Evolutionary conservation across 2,113 vertebrate genomes (phyloP).

Genomic region (Trachemys scripta): DNA sequence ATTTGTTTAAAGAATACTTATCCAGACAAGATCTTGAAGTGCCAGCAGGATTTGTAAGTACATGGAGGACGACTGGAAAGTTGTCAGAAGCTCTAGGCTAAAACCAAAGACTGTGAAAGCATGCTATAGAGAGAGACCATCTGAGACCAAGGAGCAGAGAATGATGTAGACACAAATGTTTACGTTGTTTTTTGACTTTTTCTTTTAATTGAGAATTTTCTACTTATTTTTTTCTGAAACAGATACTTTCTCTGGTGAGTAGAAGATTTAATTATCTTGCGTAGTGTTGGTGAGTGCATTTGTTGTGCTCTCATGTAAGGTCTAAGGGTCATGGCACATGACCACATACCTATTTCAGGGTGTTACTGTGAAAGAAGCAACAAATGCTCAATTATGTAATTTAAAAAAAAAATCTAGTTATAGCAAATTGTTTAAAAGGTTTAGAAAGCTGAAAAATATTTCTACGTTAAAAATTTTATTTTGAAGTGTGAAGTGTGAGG

Average conservation of each 20-base stretch:
- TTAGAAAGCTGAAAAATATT: neutral
- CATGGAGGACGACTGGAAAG: neutral
- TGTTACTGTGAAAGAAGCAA: neutral
- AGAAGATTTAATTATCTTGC: no score
- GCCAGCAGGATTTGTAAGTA: neutral
- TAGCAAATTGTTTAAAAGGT: neutral
- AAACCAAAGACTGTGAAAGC: neutral
- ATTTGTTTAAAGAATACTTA: neutral
- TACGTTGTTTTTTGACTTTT: no score
- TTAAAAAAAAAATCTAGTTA: neutral
- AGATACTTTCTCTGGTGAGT: no score
- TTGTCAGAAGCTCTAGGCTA: neutral
- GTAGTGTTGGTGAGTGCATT: no score
- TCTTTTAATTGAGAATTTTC: no score
- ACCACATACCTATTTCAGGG: neutral
- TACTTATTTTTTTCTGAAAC: no score
- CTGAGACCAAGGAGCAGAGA: no score
- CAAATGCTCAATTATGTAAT: neutral
- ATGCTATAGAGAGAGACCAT: neutral
- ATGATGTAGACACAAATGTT: no score
- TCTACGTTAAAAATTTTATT: neutral
- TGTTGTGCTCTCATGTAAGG: no score
- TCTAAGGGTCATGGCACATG: neutral
- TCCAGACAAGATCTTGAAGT: neutral
- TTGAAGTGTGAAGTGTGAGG: neutral